Evolutionary conservation across 2,113 vertebrate genomes (phyloP).

Genomic region (Gymnogyps californianus): DNA sequence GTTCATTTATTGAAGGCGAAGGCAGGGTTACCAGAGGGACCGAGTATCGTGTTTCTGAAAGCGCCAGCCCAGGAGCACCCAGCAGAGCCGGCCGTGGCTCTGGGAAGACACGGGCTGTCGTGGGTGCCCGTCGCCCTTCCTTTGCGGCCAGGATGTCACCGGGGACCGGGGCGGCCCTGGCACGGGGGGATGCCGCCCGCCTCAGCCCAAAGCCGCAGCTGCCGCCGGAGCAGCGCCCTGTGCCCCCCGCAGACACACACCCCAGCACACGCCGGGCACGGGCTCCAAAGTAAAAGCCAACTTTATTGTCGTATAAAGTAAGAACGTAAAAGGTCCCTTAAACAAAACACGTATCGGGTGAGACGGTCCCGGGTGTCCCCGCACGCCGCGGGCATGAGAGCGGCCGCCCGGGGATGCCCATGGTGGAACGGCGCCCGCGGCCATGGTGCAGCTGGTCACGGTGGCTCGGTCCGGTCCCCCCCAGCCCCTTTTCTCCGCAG

Average conservation of each 20-base stretch:
- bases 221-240: accelerated
- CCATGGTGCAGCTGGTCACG: accelerated
- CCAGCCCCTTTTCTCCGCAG: neutral
- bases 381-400: neutral
- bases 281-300: conserved; percentile 33
- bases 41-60: conserved; percentile 1
- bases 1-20: conserved; percentile 18
- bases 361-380: neutral
- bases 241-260: neutral
- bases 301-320: conserved; percentile 54
- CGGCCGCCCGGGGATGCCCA: neutral
- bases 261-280: neutral
- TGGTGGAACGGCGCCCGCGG: neutral
- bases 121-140: neutral
- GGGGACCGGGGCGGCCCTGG: accelerated
- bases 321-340: conserved; percentile 14
- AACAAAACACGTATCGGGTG: neutral
- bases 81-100: neutral
- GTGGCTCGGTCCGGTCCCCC: neutral
- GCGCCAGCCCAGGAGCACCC: neutral
- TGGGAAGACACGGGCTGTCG: neutral
- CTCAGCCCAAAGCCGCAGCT: neutral
- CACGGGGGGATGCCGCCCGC: neutral
- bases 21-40: conserved; percentile 23
- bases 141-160: neutral